Evolutionary conservation across 2,888 invertebrate genomes (phyloP).

Genomic region (Pseudococcus viburni): DNA sequence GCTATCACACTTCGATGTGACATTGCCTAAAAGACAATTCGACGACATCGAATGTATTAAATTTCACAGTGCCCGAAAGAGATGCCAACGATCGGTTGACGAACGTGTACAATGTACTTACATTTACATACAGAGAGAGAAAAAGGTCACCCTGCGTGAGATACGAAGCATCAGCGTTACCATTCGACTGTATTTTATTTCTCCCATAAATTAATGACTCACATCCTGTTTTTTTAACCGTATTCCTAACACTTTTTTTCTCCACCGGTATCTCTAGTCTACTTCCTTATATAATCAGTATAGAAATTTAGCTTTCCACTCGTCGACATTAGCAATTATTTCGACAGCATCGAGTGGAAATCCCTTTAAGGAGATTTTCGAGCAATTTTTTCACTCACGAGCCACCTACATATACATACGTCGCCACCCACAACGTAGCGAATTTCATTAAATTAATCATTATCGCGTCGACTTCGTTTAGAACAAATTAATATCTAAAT

Average conservation of each 20-base stretch:
- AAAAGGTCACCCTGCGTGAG: slow-evolving; percentile 1
- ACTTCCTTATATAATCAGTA: background rate
- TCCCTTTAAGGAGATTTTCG: too few species aligned
- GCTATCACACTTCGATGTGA: slow-evolving; percentile 18
- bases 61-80: slow-evolving; percentile 10
- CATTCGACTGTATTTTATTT: slow-evolving; percentile 52
- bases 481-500: background rate
- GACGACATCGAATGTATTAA: slow-evolving; percentile 26
- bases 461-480: background rate
- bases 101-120: background rate
- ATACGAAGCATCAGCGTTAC: background rate
- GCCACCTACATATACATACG: too few species aligned
- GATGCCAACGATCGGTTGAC: background rate
- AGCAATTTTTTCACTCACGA: too few species aligned
- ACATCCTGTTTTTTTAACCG: slow-evolving; percentile 43
- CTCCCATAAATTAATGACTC: slow-evolving; percentile 52
- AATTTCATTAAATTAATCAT: background rate
- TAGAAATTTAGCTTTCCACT: background rate
- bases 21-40: background rate
- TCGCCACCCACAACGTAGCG: background rate
- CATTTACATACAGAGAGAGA: background rate
- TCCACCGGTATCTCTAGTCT: background rate
- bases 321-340: too few species aligned
- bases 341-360: too few species aligned
- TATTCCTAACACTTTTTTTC: slow-evolving; percentile 38